Base-by-base conservation (phyloP, 2,113 vertebrate species). In the Spheniscus mendiculus region DNA sequence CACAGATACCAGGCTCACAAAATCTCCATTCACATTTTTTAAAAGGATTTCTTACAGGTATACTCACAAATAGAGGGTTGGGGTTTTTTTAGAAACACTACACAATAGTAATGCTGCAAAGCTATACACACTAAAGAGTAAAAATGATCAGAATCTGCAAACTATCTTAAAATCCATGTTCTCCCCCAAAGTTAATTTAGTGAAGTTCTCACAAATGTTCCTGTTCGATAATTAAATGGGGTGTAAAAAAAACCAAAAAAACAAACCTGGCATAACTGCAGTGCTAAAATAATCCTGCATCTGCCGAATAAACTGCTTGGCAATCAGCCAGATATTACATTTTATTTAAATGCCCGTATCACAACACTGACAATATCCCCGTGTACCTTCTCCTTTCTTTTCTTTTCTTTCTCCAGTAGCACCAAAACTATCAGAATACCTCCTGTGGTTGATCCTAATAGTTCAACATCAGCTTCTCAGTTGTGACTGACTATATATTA, bases 291-390 rank as follows among this genome's bases (percentile, higher is more conserved):
- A 92, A 78, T 44, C 12, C 50, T 40, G 59, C 90, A 92, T 65
- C 83, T 97, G 88, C 52, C 42, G 50, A 89, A 67, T 1, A 15
- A 93, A 81, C 45, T 87, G 45, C 63, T 52, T 92, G 92, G 80
- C 90, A 90, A 92, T 89, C 56, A 87, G 83, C 63, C 94, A 96
- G 88, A 82, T 79, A 50, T 55, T 84, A 30, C n/a, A 56, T 92
- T 94, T 93, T 92, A 92, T 93, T 91, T 96, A 59, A 95, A 74
- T 62, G 56, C 12, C 12, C 0, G 0, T 52, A 21, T 40, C 30
- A 59, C 56, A 84, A 59, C 53, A 42, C 7, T 58, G 40, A 70
- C 27, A 89, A 61, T 6, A 79, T 11, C 22, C 12, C 19, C 0
- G 0, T 5, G 34, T 32, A 72, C 10, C 8, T 4, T 42, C 52